phyloP scores from a whole-genome alignment of 1,140 invertebrate genomes.

The Sitophilus oryzae region DNA sequence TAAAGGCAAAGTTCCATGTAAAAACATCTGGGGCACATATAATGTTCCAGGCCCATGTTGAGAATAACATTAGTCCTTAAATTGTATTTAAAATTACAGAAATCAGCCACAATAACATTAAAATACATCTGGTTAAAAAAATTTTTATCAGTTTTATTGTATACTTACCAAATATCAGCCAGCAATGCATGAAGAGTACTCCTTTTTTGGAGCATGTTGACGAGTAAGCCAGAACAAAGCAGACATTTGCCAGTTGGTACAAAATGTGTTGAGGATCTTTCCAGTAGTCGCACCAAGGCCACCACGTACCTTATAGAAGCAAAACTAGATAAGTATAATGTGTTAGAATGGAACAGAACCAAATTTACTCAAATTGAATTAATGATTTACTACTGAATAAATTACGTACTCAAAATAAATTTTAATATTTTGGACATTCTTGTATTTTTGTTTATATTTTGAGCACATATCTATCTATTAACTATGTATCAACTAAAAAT shows the following conservation, averaged over 20 bases:
- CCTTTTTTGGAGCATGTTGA: constrained; percentile 71
- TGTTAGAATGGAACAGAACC: too few species aligned
- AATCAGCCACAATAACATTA: background rate
- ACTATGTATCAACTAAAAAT: too few species aligned
- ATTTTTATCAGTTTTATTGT: too few species aligned
- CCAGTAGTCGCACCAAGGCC: constrained; percentile 62
- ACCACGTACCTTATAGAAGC: constrained; percentile 55
- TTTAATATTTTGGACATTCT: too few species aligned
- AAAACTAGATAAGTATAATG: too few species aligned
- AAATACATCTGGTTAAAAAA: too few species aligned
- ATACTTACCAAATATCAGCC: constrained; percentile 67
- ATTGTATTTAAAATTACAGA: constrained; percentile 11
- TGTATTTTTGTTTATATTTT: too few species aligned
- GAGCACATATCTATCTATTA: too few species aligned
- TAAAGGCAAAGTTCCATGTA: constrained; percentile 82
- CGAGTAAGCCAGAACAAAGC: constrained; percentile 70
- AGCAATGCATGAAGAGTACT: constrained; percentile 73
- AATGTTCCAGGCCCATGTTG: constrained; percentile 84
- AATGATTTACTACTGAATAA: too few species aligned
- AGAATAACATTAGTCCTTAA: constrained; percentile 73
- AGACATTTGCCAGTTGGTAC: constrained; percentile 65
- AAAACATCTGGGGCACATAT: constrained; percentile 85
- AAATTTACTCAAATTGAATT: too few species aligned
- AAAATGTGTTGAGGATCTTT: constrained; percentile 62
- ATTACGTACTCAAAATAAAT: too few species aligned